Percentiles rank a stretch among this genome's conserved stretches.
Evolutionary conservation across 2,113 vertebrate genomes (phyloP).

Genomic region (Myanophis thanlyinensis): DNA sequence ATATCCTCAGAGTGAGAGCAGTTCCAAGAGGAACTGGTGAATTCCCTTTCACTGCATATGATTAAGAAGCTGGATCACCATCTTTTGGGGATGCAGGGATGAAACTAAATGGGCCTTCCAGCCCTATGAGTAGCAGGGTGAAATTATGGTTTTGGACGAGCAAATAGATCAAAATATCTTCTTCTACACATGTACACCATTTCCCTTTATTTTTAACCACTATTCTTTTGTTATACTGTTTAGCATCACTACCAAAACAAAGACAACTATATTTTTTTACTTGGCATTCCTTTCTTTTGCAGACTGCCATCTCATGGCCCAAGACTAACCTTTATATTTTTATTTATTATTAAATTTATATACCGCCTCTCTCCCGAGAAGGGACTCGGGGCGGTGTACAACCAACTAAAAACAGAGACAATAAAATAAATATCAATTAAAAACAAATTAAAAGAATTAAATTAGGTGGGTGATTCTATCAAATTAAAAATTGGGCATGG

Average conservation of each 20-base stretch:
- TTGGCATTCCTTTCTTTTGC: not conserved
- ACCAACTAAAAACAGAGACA: too few relatives aligned
- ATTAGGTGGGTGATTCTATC: too few relatives aligned
- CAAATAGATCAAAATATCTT: not conserved
- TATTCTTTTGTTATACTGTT: not conserved
- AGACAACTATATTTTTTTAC: not conserved
- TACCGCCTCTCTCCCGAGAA: too few relatives aligned
- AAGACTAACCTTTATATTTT: not conserved
- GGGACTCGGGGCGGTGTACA: too few relatives aligned
- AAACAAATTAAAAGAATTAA: too few relatives aligned
- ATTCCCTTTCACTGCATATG: not conserved
- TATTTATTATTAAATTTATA: too few relatives aligned
- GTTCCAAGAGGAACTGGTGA: not conserved
- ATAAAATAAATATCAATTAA: too few relatives aligned
- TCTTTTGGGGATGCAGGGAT: not conserved
- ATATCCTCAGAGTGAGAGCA: not conserved
- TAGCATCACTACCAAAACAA: not conserved
- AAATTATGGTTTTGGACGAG: not conserved
- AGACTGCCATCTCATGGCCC: not conserved
- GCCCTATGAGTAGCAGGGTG: not conserved
- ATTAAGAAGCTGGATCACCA: not conserved
- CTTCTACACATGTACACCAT: not conserved
- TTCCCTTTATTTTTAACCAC: not conserved
- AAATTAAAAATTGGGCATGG: too few relatives aligned
- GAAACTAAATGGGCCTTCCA: not conserved